phyloP scores from a whole-genome alignment of 1,140 invertebrate species.

The Pseudomyrmex gracilis region DNA sequence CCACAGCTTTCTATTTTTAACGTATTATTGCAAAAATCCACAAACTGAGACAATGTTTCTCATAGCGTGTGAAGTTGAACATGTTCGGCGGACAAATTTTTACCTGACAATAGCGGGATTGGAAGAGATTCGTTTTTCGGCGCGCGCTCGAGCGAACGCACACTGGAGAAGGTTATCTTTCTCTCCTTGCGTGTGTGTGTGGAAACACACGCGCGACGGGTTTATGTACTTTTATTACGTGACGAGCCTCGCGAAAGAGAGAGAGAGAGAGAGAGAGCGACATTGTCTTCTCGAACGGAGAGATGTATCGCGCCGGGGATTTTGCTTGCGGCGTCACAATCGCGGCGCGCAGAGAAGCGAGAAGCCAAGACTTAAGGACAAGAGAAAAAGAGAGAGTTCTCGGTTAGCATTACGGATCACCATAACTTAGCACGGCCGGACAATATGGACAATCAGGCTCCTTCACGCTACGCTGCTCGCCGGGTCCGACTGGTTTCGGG shows the following conservation, averaged over 20 bases:
- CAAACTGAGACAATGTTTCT: background rate
- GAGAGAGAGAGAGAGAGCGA: background rate
- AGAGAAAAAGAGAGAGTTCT: background rate
- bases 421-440: constrained; percentile 79
- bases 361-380: background rate
- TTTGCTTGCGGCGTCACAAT: constrained; percentile 8
- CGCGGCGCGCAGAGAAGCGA: too few relatives aligned
- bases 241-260: constrained; percentile 9
- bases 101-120: background rate
- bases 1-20: too few relatives aligned
- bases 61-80: background rate
- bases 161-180: constrained; percentile 15
- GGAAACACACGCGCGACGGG: background rate
- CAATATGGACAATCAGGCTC: constrained; percentile 84
- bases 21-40: background rate
- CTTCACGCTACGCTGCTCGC: constrained; percentile 79
- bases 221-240: constrained; percentile 43
- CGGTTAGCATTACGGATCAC: constrained; percentile 76
- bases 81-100: constrained; percentile 8
- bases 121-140: background rate
- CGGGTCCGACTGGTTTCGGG: constrained; percentile 46
- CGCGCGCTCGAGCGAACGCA: background rate
- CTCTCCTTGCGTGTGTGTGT: background rate
- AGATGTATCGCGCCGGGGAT: constrained; percentile 30
- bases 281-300: constrained; percentile 1